Evolutionary conservation across 2,113 vertebrate species (phyloP).

Genomic region (Tursiops truncatus): DNA sequence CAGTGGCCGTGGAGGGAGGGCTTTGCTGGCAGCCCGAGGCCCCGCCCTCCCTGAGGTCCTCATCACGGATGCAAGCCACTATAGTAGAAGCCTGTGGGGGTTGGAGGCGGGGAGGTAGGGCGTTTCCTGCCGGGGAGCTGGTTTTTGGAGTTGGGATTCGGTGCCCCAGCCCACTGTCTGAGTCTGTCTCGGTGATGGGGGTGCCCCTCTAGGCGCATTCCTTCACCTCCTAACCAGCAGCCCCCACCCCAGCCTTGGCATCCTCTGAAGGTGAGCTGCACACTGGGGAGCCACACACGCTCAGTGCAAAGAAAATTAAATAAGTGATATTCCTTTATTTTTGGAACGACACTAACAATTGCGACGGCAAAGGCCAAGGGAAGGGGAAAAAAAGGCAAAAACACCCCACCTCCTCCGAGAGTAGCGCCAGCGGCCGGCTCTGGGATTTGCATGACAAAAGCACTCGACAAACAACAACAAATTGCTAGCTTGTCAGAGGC

Average conservation of each 20-base stretch:
- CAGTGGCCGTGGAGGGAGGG: rapidly evolving
- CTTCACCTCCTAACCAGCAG: not conserved
- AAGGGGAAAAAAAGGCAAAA: slow-evolving; percentile 17
- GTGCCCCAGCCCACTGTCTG: too few relatives aligned
- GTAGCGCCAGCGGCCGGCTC: slow-evolving; percentile 53
- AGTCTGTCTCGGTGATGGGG: not conserved
- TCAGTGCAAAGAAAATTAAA: slow-evolving; percentile 79
- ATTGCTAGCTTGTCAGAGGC: slow-evolving; percentile 86
- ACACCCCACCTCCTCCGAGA: slow-evolving; percentile 34
- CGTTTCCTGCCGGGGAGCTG: not conserved
- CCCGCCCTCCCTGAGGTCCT: too few relatives aligned
- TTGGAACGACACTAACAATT: slow-evolving; percentile 8
- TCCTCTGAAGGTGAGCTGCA: slow-evolving; percentile 53
- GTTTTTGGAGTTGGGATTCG: not conserved
- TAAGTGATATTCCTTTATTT: slow-evolving; percentile 78
- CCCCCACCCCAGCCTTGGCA: not conserved
- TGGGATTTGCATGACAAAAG: slow-evolving; percentile 88
- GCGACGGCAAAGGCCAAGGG: slow-evolving; percentile 43
- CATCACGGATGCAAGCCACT: not conserved
- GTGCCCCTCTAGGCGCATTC: not conserved
- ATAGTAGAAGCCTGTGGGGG: not conserved
- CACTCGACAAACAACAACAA: slow-evolving; percentile 88
- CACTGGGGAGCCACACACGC: slow-evolving; percentile 71
- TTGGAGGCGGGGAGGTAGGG: rapidly evolving
- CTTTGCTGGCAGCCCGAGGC: not conserved